These are phyloP conservation scores for Elephas maximus DNA, from an alignment of 2,113 vertebrate species.

Conservation along the genomic window DNA sequence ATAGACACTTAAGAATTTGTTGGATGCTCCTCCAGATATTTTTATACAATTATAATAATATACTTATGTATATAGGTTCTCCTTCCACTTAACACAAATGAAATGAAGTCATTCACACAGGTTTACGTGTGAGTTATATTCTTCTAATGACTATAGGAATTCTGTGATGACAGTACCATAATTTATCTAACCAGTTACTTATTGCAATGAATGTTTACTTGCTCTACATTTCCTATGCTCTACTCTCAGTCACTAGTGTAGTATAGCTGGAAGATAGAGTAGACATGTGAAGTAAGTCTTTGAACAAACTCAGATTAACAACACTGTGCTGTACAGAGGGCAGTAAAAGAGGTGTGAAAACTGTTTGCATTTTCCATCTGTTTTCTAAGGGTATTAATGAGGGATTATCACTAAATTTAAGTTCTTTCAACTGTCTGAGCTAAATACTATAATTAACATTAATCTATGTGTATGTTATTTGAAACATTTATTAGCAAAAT, in stretches of 20 bases:
- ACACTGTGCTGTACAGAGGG: not conserved
- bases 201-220: not conserved
- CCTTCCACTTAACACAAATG: not conserved
- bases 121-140: not conserved
- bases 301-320: not conserved
- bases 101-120: not conserved
- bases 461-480: constrained; percentile 51
- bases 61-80: not conserved
- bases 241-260: not conserved
- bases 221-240: not conserved
- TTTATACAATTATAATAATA: constrained; percentile 56
- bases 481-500: constrained; percentile 47
- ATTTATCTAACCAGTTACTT: not conserved
- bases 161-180: not conserved
- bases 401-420: constrained; percentile 33
- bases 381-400: constrained; percentile 48
- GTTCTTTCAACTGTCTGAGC: not conserved
- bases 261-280: not conserved
- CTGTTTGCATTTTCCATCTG: constrained; percentile 4
- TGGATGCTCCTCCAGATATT: constrained; percentile 2
- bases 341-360: constrained; percentile 1
- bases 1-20: not conserved
- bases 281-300: constrained; percentile 21
- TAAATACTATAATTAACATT: constrained; percentile 30
- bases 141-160: constrained; percentile 23